phyloP scores from a whole-genome alignment of 2,888 invertebrate species.

The Cerceris ruficornis region DNA sequence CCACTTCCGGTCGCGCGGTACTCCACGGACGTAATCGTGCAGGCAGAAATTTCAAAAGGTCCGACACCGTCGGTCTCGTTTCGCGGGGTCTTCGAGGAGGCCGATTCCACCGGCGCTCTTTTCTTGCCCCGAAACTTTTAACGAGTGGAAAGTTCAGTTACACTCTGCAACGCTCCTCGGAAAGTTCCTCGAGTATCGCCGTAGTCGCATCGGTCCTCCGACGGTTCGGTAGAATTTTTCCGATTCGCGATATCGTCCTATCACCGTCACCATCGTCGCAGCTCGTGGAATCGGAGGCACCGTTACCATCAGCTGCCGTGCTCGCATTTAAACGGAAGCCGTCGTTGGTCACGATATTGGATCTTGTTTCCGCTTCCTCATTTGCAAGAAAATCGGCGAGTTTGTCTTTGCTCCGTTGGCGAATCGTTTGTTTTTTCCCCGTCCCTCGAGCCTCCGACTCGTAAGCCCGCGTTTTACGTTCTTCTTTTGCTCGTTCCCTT shows the following conservation, averaged over 20 bases:
- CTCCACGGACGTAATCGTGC: neutral
- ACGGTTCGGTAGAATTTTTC: neutral
- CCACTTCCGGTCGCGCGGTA: slow-evolving; percentile 23
- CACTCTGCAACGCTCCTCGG: too few species aligned
- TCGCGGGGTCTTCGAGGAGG: too few species aligned
- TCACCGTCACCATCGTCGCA: too few species aligned
- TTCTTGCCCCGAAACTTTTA: too few species aligned
- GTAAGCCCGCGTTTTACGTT: neutral
- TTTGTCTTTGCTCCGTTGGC: slow-evolving; percentile 47
- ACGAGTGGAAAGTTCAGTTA: too few species aligned
- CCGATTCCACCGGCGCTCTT: too few species aligned
- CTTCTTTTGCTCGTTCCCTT: slow-evolving; percentile 8
- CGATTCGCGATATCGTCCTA: neutral
- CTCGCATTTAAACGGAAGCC: slow-evolving; percentile 33
- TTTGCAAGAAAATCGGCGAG: slow-evolving; percentile 51
- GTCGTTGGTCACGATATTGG: slow-evolving; percentile 27
- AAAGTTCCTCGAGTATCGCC: too few species aligned
- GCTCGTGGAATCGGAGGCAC: neutral
- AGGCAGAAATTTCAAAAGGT: too few species aligned
- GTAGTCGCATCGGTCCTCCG: too few species aligned
- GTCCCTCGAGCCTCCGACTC: too few species aligned
- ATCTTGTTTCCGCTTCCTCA: slow-evolving; percentile 30
- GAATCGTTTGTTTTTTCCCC: slow-evolving; percentile 3
- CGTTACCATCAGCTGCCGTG: slow-evolving; percentile 1
- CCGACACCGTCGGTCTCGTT: too few species aligned